Conservation (phyloP, 2,797 vertebrate genomes). For the Oceanodroma leucorhoa region DNA sequence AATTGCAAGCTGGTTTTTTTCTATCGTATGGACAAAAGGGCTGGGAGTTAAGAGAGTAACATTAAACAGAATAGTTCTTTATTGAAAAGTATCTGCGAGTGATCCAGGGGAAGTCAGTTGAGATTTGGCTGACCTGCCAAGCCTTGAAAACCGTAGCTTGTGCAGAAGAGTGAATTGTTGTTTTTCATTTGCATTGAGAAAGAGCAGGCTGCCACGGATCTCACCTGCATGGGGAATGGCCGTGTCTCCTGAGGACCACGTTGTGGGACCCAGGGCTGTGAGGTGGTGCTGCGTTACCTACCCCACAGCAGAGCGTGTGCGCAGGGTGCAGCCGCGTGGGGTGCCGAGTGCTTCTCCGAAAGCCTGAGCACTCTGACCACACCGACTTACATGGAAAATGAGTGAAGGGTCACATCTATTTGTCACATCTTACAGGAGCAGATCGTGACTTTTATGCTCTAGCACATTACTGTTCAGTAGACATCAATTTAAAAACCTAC, state of each 20-base stretch:
- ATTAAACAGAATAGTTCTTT: neutral
- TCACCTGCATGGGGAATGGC: accelerated
- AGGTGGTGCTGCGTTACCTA: neutral
- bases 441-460: neutral
- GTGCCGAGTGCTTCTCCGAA: accelerated
- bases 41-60: neutral
- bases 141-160: neutral
- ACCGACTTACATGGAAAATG: accelerated
- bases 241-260: accelerated
- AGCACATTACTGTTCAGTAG: accelerated
- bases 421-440: neutral
- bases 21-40: neutral
- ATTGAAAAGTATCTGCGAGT: neutral
- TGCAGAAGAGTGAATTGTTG: neutral
- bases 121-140: neutral
- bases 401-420: neutral
- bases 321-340: accelerated
- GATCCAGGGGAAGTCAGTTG: neutral
- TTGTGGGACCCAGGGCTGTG: neutral
- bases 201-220: neutral
- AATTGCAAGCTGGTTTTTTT: neutral
- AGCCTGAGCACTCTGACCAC: neutral
- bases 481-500: neutral
- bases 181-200: neutral
- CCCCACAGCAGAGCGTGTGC: accelerated